These are phyloP conservation scores for Platichthys flesus DNA, from an alignment of 2,113 vertebrate species.

Conservation along the genomic window DNA sequence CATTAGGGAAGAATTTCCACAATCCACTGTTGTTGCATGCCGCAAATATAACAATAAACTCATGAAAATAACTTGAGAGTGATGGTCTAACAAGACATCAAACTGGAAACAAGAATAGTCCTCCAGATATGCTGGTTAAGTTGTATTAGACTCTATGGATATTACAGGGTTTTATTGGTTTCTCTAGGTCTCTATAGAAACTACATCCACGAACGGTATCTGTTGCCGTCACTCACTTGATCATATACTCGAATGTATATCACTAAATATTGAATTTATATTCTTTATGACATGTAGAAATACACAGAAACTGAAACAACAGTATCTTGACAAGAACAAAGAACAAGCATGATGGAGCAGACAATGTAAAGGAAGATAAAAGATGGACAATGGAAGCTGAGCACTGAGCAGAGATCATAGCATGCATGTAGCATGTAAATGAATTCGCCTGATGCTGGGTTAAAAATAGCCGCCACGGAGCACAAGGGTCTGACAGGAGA, in stretches of 20 bases:
- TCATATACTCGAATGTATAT: background rate
- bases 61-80: slow-evolving; percentile 25
- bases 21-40: slow-evolving; percentile 43
- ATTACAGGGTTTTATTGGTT: slow-evolving; percentile 11
- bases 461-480: slow-evolving; percentile 72
- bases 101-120: slow-evolving; percentile 9
- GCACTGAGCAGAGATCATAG: slow-evolving; percentile 56
- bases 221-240: slow-evolving; percentile 3
- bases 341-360: slow-evolving; percentile 1
- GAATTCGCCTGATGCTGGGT: slow-evolving; percentile 66
- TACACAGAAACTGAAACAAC: slow-evolving; percentile 1
- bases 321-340: slow-evolving; percentile 22
- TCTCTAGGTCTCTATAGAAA: slow-evolving; percentile 3
- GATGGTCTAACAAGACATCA: slow-evolving; percentile 46
- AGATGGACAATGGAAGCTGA: slow-evolving; percentile 5
- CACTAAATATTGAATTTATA: background rate
- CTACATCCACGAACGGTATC: background rate
- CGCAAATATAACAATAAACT: slow-evolving; percentile 52
- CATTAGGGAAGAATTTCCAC: slow-evolving; percentile 53
- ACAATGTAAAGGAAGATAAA: background rate
- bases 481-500: slow-evolving; percentile 50
- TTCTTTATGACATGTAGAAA: background rate
- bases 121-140: slow-evolving; percentile 19
- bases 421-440: slow-evolving; percentile 74
- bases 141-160: slow-evolving; percentile 9